Conservation (phyloP, 2,888 invertebrate species). For the Cerastis rubricosa region DNA sequence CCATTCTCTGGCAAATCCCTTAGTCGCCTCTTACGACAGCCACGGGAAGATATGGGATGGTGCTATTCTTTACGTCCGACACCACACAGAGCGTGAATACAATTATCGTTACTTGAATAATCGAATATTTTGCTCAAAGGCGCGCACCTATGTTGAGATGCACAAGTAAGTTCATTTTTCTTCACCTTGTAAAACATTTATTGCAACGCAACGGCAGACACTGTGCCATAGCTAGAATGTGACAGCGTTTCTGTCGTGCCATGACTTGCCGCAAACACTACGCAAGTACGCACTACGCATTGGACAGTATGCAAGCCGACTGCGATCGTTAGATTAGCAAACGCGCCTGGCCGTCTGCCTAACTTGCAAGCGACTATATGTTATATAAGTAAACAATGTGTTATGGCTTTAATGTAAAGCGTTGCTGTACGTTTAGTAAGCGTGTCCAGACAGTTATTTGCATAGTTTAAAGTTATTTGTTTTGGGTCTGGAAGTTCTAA, state of each 20-base stretch:
- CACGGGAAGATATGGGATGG: too few relatives aligned
- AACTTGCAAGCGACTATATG: slow-evolving; percentile 45
- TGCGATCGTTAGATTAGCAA: slow-evolving; percentile 61
- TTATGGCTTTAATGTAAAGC: slow-evolving; percentile 17
- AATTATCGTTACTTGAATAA: neutral
- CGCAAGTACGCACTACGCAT: slow-evolving; percentile 19
- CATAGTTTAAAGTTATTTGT: slow-evolving; percentile 8
- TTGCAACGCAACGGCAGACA: neutral
- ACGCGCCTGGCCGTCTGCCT: slow-evolving; percentile 62
- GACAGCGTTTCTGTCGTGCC: slow-evolving; percentile 5
- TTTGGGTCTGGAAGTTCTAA: neutral
- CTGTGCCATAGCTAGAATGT: neutral
- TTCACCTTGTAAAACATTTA: neutral
- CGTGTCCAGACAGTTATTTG: slow-evolving; percentile 16
- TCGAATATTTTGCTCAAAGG: neutral
- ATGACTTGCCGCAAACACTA: slow-evolving; percentile 17
- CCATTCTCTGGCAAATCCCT: too few relatives aligned
- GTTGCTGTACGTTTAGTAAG: slow-evolving; percentile 6
- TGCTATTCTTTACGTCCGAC: too few relatives aligned
- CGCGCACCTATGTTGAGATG: too few relatives aligned
- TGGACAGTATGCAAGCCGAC: slow-evolving; percentile 27
- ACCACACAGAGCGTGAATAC: too few relatives aligned
- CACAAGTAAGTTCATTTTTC: neutral
- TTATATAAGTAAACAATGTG: slow-evolving; percentile 47
- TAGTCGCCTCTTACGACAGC: too few relatives aligned